Percentiles rank a stretch among this genome's conserved stretches.
These are phyloP conservation scores for Neolamprologus devosi DNA, from an alignment of 2,113 vertebrate genomes.

Conservation along the genomic window DNA sequence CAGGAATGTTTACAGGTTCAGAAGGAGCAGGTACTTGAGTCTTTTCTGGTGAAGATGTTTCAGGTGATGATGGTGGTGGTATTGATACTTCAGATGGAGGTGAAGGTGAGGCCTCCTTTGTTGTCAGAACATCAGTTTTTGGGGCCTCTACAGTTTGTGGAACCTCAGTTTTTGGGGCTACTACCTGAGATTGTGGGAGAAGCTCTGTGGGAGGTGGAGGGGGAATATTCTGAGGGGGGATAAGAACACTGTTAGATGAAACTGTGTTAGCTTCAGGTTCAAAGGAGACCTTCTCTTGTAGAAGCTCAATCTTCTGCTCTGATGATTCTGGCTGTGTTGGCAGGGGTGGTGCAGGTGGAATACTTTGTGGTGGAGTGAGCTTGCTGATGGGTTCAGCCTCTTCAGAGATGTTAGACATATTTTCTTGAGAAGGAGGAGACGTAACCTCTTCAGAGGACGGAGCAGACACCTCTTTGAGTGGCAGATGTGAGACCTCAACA, in stretches of 20 bases:
- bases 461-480: background rate
- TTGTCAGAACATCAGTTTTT: background rate
- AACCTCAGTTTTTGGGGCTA: background rate
- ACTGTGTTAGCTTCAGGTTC: background rate
- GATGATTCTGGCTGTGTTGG: background rate
- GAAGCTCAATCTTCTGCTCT: background rate
- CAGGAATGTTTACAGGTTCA: background rate
- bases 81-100: background rate
- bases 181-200: background rate
- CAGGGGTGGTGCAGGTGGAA: slow-evolving; percentile 19
- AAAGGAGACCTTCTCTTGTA: background rate
- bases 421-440: background rate
- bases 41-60: background rate
- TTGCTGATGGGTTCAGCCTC: background rate
- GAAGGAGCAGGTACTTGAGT: background rate
- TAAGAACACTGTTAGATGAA: slow-evolving; percentile 8
- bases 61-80: background rate
- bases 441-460: background rate
- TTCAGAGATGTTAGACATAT: background rate
- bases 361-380: slow-evolving; percentile 26
- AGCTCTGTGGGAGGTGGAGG: slow-evolving; percentile 12
- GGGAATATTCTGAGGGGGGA: slow-evolving; percentile 31
- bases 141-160: background rate
- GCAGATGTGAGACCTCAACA: background rate
- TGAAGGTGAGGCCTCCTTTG: background rate